Evolutionary conservation across 2,888 invertebrate species (phyloP), one percentile per base, ranked within the genome.

Genomic region (Pachydiplax longipennis): DNA sequence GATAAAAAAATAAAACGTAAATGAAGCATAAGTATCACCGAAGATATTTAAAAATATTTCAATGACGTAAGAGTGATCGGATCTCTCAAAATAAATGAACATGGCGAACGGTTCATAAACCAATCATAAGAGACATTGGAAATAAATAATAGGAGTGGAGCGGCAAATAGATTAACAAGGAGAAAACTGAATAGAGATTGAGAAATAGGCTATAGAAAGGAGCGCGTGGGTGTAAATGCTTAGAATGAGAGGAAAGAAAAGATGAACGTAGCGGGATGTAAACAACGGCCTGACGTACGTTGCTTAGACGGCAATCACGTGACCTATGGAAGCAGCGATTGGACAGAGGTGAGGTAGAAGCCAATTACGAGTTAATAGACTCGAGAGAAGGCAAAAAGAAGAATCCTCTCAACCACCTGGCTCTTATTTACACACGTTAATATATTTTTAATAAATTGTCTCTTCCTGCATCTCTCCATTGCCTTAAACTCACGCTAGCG

Each of bases 341-440:
- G 37, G 87, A 65, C 87, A 40, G 87, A 87, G 87, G 87, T 61
- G 87, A 87, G 87, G 37, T 37, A 87, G 61, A 73, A 87, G 65
- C 87, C 87, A 87, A 87, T 87, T 87, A 87, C 37, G 87, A 87
- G 87, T 22, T 87, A 87, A 87, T 87, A 87, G 35, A 65, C 61
- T 61, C 37, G 73, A 81, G 40, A 40, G 37, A 81, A 35, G 81
- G 81, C 35, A 81, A 22, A 40, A 18, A 22, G 40, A 81, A 37
- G 18, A 80, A 80, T 22, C 37, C 65, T 37, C 40, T 18, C 87
- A 48, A n/a, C 35, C 87, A 87, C 37, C 65, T 65, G 61, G 22
- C 87, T 61, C 61, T 87, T 87, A 87, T 87, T 87, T 87, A 87
- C 87, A 37, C 87, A 87, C 87, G 61, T 61, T 87, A 87, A 87